phyloP scores from a whole-genome alignment of 2,113 vertebrate genomes.

The Castor canadensis region DNA sequence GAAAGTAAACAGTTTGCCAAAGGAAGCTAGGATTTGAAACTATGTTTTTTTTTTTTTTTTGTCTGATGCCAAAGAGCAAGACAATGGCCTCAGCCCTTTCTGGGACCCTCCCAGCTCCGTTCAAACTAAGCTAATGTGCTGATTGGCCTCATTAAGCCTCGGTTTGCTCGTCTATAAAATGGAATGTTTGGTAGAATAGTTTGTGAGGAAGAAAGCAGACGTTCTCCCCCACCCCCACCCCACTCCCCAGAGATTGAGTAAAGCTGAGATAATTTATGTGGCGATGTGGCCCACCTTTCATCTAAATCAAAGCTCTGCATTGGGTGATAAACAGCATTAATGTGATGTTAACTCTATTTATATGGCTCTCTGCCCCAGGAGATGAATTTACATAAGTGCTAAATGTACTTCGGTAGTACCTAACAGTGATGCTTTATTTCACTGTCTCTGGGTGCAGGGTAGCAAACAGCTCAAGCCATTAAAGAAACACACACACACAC shows the following conservation, averaged over 20 bases:
- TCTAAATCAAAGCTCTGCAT: neutral
- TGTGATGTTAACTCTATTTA: conserved; percentile 9
- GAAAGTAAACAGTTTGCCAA: neutral
- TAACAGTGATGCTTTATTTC: conserved; percentile 17
- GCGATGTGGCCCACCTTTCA: neutral
- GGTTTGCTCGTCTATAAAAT: neutral
- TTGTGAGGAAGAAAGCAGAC: neutral
- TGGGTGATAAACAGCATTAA: neutral
- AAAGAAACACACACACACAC: conserved; percentile 38
- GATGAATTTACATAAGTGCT: conserved; percentile 1
- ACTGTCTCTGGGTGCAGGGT: conserved; percentile 43
- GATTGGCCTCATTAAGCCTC: neutral
- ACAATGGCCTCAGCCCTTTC: neutral
- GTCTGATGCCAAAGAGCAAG: neutral
- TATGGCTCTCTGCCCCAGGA: neutral
- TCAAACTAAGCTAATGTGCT: neutral
- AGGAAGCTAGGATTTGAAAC: neutral
- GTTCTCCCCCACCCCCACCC: neutral
- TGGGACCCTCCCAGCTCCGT: neutral
- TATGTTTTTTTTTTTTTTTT: neutral
- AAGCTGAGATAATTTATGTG: neutral
- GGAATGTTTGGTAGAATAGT: neutral
- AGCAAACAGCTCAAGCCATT: conserved; percentile 42
- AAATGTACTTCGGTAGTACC: neutral
- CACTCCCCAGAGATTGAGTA: neutral